Evolutionary conservation across 64 coral and sea anemone genomes (phyloP), one percentile per base, ranked within the genome.

Genomic region (Dendrophyllia cribrosa): DNA sequence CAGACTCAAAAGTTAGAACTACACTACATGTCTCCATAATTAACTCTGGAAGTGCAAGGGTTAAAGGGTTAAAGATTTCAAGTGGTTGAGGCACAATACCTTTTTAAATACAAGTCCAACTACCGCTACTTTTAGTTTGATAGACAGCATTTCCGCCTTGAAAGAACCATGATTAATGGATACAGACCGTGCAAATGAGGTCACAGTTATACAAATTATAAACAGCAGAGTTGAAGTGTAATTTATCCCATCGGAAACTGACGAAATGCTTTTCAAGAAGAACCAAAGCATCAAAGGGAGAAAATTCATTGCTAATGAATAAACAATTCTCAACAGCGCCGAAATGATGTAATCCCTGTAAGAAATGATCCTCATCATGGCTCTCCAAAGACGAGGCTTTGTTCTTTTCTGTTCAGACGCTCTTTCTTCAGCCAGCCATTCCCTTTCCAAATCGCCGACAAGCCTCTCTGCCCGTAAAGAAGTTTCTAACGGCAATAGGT

Each of bases 91-190:
- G n/a, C n/a, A n/a, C n/a, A n/a, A n/a, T n/a, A 90, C 88, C 88
- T 90, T 90, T 68, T 90, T 90, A 49, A 84, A 83, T 3, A 91
- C 43, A 0, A 91, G 58, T 25, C 89, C 55, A 17, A 74, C 74
- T 7, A 79, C 43, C 25, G 89, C 89, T 48, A 62, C 58, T 46
- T 82, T 83, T 1, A 84, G 21, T 72, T 26, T 69, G 17, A 62
- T 64, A 4, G 66, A 67, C 22, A 84, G 24, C 34, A 83, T 74
- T 5, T 59, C 12, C 19, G 69, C 24, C 25, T 58, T 53, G 4
- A 74, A 91, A 3, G n/a, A 7, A 3, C 43, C 70, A 0, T 91
- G 65, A 51, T 7, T 21, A 3, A 20, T 0, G 1, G 73, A 59
- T 16, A 59, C 4, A 10, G 78, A 59, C 8, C 80, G 63, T 12